Base-by-base conservation (phyloP, 2,888 invertebrate species). In the Catocala sponsa region DNA sequence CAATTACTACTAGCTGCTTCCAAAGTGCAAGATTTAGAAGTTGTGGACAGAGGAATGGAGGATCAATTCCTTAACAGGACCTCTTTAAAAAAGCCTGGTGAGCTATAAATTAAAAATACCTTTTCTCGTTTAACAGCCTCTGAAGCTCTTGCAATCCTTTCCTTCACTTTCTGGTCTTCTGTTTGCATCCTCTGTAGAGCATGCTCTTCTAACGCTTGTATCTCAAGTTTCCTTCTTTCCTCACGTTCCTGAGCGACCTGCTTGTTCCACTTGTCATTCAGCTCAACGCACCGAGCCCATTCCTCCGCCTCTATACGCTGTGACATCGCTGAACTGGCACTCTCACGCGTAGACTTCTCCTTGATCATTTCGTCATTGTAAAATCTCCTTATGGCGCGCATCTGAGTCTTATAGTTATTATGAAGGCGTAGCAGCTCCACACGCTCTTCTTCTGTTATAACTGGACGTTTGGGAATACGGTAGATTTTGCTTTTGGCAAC, bases 401-500 rank as follows among this genome's bases (percentile, higher is more conserved):
- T 91, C 64, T 91, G 94, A 87, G 96, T 94, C 82, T 95, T 95
- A 81, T 98, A 98, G 81, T 96, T 96, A 72, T 97, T 96, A 82
- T 95, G 92, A 52, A 98, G 92, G 52, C 97, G 95, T 74, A 91
- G 81, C 0, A 97, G 83, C 88, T 98, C 98, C 2, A 91, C 70
- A 0, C 80, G 75, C 79, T 98, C 98, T 44, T 97, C 97, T 63
- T 87, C 86, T 0, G 96, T 92, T 52, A 96, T 83, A 63, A 86
- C 87, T 15, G 95, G 95, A 48, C 95, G 95, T 74, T 93, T 91
- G 0, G 97, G 96, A 64, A 98, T 95, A 70, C 96, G 95, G 88
- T 96, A 98, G 52, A 97, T 72, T 94, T 98, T 98, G 74, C 96
- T 96, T 91, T 97, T 97, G 0, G 98, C 98, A 11, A 95, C 96